phyloP scores from a whole-genome alignment of 2,888 invertebrate genomes.

The Drosophila siamana region DNA sequence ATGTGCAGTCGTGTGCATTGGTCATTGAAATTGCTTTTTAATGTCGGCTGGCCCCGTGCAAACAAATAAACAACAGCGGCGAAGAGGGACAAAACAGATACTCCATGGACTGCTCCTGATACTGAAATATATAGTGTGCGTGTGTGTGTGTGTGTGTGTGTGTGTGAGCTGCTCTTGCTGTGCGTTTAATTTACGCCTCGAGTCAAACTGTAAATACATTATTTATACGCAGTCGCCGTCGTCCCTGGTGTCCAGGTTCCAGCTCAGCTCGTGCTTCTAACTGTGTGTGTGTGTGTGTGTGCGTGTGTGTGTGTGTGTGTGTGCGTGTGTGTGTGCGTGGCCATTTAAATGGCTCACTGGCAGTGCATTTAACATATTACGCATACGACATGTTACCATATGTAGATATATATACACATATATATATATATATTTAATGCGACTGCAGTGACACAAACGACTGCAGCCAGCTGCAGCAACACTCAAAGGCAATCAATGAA shows the following conservation, averaged over 20 bases:
- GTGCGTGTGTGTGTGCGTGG: conserved; percentile 19
- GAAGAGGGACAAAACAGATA: not conserved
- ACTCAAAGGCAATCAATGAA: conserved; percentile 76
- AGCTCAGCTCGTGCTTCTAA: conserved; percentile 7
- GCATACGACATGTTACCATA: conserved; percentile 57
- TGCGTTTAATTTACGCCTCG: conserved; percentile 68
- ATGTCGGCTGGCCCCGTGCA: conserved; percentile 55
- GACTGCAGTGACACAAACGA: conserved; percentile 53
- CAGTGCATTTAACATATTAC: conserved; percentile 57
- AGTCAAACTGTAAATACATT: conserved; percentile 64
- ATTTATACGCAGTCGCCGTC: conserved; percentile 39
- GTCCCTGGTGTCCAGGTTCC: conserved; percentile 9
- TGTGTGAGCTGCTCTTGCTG: conserved; percentile 9
- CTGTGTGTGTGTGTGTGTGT: too few species aligned
- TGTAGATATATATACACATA: not conserved
- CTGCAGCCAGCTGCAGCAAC: conserved; percentile 39
- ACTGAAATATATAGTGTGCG: conserved; percentile 26
- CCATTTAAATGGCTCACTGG: conserved; percentile 53
- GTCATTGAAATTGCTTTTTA: conserved; percentile 73
- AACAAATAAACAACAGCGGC: conserved; percentile 52
- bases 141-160: conserved; percentile 3
- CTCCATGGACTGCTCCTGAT: conserved; percentile 11
- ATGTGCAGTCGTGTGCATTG: conserved; percentile 73
- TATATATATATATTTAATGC: conserved; percentile 54
- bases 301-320: conserved; percentile 18